phyloP scores from a whole-genome alignment of 2,113 vertebrate species.

The Ondatra zibethicus region DNA sequence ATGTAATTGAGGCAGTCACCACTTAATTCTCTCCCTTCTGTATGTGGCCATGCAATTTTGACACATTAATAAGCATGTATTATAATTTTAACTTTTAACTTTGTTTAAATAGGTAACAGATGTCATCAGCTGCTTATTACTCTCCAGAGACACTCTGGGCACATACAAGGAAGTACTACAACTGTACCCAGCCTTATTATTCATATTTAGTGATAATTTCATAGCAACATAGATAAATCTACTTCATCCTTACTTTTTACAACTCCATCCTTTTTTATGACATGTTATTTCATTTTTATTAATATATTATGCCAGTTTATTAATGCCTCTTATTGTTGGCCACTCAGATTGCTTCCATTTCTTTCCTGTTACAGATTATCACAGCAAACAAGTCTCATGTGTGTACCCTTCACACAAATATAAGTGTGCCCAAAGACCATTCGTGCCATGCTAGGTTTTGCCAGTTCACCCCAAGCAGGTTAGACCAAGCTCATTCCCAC shows the following conservation, averaged over 20 bases:
- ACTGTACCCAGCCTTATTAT: neutral
- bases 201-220: constrained; percentile 17
- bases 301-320: constrained; percentile 1
- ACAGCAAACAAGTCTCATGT: neutral
- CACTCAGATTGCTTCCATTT: constrained; percentile 3
- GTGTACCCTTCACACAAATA: neutral
- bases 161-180: neutral
- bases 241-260: constrained; percentile 22
- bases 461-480: neutral
- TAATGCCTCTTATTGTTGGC: neutral
- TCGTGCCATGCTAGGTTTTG: neutral
- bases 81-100: constrained; percentile 50
- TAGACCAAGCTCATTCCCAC: neutral
- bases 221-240: neutral
- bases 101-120: neutral
- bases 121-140: neutral
- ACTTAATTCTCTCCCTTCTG: constrained; percentile 7
- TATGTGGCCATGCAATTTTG: constrained; percentile 15
- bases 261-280: neutral
- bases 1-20: constrained; percentile 6
- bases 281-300: neutral
- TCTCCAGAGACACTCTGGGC: neutral
- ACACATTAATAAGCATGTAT: constrained; percentile 10
- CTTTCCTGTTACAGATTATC: neutral
- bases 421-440: neutral